Evolutionary conservation across 1,140 invertebrate genomes (phyloP).

Genomic region (Pseudoatta argentina): DNA sequence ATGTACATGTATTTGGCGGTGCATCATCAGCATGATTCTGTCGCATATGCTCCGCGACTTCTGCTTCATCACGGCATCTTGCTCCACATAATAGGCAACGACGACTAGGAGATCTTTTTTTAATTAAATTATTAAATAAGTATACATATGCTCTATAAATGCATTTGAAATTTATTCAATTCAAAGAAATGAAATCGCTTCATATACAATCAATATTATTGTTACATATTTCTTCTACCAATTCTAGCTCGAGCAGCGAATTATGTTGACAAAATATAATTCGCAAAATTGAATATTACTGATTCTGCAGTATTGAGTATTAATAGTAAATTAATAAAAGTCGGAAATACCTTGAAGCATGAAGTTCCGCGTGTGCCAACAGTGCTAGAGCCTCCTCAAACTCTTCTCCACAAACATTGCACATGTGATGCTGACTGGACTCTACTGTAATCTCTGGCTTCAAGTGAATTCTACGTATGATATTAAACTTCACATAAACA

Average conservation of each 20-base stretch:
- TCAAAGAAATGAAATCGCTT: not conserved
- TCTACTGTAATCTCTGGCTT: constrained; percentile 87
- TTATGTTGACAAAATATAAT: constrained; percentile 17
- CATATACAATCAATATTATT: not conserved
- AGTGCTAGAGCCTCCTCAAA: constrained; percentile 91
- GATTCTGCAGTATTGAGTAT: not conserved
- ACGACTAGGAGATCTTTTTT: constrained; percentile 83
- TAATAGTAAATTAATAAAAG: not conserved
- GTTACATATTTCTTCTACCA: constrained; percentile 28
- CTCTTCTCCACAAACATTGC: constrained; percentile 92
- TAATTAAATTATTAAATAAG: constrained; percentile 11
- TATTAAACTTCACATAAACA: constrained; percentile 58
- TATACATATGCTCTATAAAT: not conserved
- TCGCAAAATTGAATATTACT: not conserved
- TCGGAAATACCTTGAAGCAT: constrained; percentile 86
- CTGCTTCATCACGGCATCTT: constrained; percentile 87
- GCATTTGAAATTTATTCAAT: not conserved
- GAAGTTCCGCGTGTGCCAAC: constrained; percentile 91
- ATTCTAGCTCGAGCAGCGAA: not conserved
- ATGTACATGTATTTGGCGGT: constrained; percentile 88
- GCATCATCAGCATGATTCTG: constrained; percentile 87
- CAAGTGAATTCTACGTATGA: constrained; percentile 81
- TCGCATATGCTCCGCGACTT: constrained; percentile 88
- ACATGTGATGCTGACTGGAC: constrained; percentile 87
- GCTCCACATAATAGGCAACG: constrained; percentile 90